Evolutionary conservation across 64 coral and sea anemone species (phyloP), one percentile per base, ranked within the genome.

Genomic region (Platygyra sinensis): DNA sequence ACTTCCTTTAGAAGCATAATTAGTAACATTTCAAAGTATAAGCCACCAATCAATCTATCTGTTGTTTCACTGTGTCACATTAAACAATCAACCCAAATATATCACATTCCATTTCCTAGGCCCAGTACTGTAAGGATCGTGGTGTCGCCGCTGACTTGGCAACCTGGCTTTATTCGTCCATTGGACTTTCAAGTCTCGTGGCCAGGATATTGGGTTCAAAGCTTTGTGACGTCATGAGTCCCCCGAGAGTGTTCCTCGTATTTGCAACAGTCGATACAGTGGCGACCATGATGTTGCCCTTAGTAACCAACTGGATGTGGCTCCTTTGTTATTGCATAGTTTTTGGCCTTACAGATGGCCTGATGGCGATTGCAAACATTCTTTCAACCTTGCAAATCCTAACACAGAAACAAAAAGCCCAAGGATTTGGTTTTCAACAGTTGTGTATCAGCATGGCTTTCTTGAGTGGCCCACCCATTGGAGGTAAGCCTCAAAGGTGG

Each of bases 391-490:
- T 52, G 1, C 10, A 85, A 72, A 72, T 10, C 15, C 81, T 85
- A 0, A 85, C 81, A 28, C 63, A 13, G 81, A 67, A 28, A 72
- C 81, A 85, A 18, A 85, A 85, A 71, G 81, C 81, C 51, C 81
- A 85, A 51, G 81, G 81, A 64, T 72, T 71, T 36, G 81, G 81
- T 2, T 85, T 85, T 71, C 64, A 14, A 49, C 38, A 51, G 24
- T 42, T 71, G n/a, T 85, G 39, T 22, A 50, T 71, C 14, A 46
- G 81, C 20, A 24, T 5, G 0, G 81, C 62, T 27, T 8, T 42
- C 28, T n/a, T 85, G 39, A 51, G 36, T 24, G 81, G 81, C 3
- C 36, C 81, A 72, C 81, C 81, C 17, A 28, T 85, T 71, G 81
- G 81, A 85, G 81, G 81, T 85, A 71, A 71, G 81, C 27, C 24